Percentiles rank a stretch among this genome's conserved stretches.
These are phyloP conservation scores for Cyaniris semiargus DNA, from an alignment of 2,888 invertebrate species.

Conservation along the genomic window DNA sequence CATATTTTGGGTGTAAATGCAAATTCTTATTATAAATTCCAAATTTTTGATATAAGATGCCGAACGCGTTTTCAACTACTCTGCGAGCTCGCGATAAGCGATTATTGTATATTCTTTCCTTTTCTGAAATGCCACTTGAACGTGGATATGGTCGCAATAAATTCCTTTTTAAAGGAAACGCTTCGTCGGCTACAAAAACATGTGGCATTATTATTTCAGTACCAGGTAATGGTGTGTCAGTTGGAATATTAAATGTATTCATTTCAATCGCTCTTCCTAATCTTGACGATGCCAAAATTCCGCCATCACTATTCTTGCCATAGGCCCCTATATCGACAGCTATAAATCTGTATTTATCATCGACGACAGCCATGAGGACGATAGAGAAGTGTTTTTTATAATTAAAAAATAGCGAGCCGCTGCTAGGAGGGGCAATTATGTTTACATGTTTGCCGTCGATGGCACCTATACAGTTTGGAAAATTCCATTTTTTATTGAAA, in stretches of 20 bases:
- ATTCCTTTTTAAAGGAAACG: too few species aligned
- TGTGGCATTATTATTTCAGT: neutral
- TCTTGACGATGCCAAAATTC: neutral
- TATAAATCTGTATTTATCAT: neutral
- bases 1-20: too few species aligned
- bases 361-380: neutral
- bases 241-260: conserved; percentile 35
- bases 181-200: neutral
- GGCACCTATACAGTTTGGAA: conserved; percentile 32
- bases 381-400: conserved; percentile 33
- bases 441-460: conserved; percentile 36
- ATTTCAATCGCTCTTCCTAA: conserved; percentile 31
- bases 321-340: neutral
- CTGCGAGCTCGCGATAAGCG: too few species aligned
- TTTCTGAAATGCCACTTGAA: too few species aligned
- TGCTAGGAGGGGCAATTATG: conserved; percentile 35
- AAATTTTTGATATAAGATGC: too few species aligned
- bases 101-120: too few species aligned
- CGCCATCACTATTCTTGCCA: neutral
- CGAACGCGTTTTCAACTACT: too few species aligned
- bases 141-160: too few species aligned
- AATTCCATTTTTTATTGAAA: conserved; percentile 35
- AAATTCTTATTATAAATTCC: too few species aligned
- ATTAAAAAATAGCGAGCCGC: conserved; percentile 36
- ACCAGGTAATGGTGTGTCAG: too few species aligned